phyloP scores from a whole-genome alignment of 2,797 vertebrate species.

The Thunnus albacares region DNA sequence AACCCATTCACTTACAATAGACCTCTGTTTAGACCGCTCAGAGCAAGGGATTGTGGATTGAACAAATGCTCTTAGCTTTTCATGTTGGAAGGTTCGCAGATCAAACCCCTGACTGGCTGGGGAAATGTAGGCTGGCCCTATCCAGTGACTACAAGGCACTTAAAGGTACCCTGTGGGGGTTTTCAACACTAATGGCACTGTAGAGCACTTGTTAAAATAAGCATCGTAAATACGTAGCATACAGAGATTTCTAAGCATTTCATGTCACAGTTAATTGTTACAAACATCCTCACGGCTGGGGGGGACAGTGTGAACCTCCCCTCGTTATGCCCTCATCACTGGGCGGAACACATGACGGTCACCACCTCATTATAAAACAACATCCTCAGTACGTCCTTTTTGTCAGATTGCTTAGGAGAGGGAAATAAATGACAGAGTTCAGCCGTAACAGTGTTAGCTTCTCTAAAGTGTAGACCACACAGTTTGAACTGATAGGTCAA shows the following conservation, averaged over 20 bases:
- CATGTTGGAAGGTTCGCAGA: conserved; percentile 38
- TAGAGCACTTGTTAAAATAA: not conserved
- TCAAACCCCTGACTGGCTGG: conserved; percentile 40
- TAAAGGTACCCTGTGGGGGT: not conserved
- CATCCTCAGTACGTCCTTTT: not conserved
- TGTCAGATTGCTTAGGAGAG: not conserved
- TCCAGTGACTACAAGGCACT: conserved; percentile 22
- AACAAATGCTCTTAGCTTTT: conserved; percentile 61
- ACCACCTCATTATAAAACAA: not conserved
- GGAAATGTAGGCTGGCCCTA: conserved; percentile 13
- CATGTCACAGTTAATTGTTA: not conserved
- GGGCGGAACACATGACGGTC: not conserved
- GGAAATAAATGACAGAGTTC: not conserved
- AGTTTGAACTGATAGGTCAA: not conserved
- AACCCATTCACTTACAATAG: conserved; percentile 66
- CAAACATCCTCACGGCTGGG: too few species aligned
- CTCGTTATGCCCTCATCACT: not conserved
- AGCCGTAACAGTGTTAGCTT: not conserved
- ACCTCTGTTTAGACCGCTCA: conserved; percentile 49
- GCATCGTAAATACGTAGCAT: not conserved
- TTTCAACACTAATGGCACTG: not conserved
- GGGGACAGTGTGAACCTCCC: not conserved
- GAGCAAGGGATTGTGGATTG: conserved; percentile 59
- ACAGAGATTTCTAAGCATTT: not conserved
- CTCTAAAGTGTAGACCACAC: not conserved